Evolutionary conservation across 2,113 vertebrate species (phyloP).

Genomic region (Eudyptes chrysolophus): DNA sequence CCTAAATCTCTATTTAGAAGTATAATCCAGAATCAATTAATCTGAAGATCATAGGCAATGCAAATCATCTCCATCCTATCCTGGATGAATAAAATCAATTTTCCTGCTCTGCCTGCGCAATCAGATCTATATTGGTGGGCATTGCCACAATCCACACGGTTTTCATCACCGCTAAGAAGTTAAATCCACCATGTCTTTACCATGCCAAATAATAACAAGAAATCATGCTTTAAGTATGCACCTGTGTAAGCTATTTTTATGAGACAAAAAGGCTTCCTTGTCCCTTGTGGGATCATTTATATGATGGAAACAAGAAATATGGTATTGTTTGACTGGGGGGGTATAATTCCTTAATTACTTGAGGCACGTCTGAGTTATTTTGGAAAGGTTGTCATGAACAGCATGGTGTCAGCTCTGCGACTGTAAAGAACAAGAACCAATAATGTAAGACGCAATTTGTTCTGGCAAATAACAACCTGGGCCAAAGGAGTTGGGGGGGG

Average conservation of each 20-base stretch:
- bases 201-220: conserved; percentile 48
- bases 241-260: conserved; percentile 54
- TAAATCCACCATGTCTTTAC: conserved; percentile 1
- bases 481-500: background rate
- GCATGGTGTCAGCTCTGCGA: background rate
- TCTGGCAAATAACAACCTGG: conserved; percentile 1
- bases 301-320: conserved; percentile 49
- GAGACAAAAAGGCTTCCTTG: conserved; percentile 31
- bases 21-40: background rate
- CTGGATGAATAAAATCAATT: background rate
- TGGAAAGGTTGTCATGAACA: conserved; percentile 30
- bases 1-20: background rate
- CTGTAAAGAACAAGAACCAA: conserved; percentile 38
- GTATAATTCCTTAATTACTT: conserved; percentile 48
- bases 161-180: background rate
- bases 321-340: conserved; percentile 16
- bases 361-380: conserved; percentile 38
- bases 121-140: background rate
- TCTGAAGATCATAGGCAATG: background rate
- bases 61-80: background rate
- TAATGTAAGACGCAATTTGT: conserved; percentile 10
- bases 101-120: background rate
- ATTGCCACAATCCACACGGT: background rate
- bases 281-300: conserved; percentile 35
- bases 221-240: conserved; percentile 34